Evolutionary conservation across 1,140 invertebrate species (phyloP), one percentile per base, ranked within the genome.

Genomic region (Solen grandis): DNA sequence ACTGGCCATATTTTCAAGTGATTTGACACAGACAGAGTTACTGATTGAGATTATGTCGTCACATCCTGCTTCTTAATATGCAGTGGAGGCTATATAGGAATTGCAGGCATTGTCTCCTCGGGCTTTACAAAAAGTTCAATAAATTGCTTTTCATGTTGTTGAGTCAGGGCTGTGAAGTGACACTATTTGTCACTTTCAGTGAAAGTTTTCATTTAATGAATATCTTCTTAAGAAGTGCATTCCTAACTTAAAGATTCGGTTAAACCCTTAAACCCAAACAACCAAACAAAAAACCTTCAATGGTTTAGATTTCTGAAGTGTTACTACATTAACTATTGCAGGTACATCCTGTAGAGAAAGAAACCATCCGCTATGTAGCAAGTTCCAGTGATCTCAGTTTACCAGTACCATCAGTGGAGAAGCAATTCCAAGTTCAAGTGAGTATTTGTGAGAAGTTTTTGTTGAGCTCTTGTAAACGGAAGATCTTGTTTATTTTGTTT

Each of bases 381-480:
- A n/a, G 33, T 52, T 29, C 68, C n/a, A 33, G 33, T 54, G 85
- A 87, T 41, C 65, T 87, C 27, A 82, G 78, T 10, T 38, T 88
- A 35, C 86, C 84, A 29, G 82, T 83, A 25, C 70, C 79, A 36
- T 75, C 33, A n/a, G 83, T 85, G 29, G 81, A 85, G 1, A 88
- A 85, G 38, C 57, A 81, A 29, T 41, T 73, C 8, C 66, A 73
- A 19, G 79, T 81, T 77, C 74, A 84, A 81, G 87, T 88, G 82
- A 78, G 66, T 62, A n/a, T n/a, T n/a, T n/a, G n/a, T 62, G 25
- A 59, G 27, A 19, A 59, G 14, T n/a, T 63, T 75, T 55, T 25
- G 66, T 16, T 55, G 16, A 66, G 35, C 10, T 38, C 60, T 14
- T 29, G 16, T 50, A 46, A 25, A 10, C 52, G 46, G 14, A 3